These are phyloP conservation scores for Lithophane ornitopus DNA, from an alignment of 2,888 invertebrate species.

Conservation along the genomic window DNA sequence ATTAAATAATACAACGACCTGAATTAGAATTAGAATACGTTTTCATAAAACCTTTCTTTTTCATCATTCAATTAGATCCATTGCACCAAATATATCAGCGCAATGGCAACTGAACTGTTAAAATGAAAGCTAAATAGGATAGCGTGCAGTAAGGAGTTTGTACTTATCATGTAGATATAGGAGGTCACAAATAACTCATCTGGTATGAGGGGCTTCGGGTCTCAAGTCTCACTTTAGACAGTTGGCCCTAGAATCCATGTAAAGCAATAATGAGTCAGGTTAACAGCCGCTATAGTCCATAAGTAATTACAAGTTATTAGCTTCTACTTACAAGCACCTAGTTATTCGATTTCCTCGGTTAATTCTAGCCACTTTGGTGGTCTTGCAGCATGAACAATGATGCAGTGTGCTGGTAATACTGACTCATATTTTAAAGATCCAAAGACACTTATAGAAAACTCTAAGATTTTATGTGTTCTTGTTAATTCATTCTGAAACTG, in stretches of 20 bases:
- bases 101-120: neutral
- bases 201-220: slow-evolving; percentile 3
- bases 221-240: slow-evolving; percentile 33
- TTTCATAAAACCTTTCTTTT: neutral
- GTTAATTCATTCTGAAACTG: slow-evolving; percentile 1
- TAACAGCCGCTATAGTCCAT: slow-evolving; percentile 35
- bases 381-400: slow-evolving; percentile 19
- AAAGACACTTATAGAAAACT: neutral
- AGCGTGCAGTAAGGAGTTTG: neutral
- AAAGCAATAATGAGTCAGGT: slow-evolving; percentile 52
- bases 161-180: neutral
- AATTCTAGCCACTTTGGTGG: slow-evolving; percentile 29
- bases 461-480: neutral
- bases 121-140: neutral
- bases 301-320: slow-evolving; percentile 57
- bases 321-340: slow-evolving; percentile 31
- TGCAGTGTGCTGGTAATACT: slow-evolving; percentile 10
- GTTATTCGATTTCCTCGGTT: slow-evolving; percentile 49
- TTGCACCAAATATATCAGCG: neutral
- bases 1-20: neutral
- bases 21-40: neutral
- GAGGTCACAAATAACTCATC: slow-evolving; percentile 15
- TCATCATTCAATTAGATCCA: neutral
- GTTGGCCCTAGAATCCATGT: slow-evolving; percentile 38
- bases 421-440: slow-evolving; percentile 13